Conservation (phyloP, 92 coral and sea anemone species). For the Umimayanthus kanabou region DNA sequence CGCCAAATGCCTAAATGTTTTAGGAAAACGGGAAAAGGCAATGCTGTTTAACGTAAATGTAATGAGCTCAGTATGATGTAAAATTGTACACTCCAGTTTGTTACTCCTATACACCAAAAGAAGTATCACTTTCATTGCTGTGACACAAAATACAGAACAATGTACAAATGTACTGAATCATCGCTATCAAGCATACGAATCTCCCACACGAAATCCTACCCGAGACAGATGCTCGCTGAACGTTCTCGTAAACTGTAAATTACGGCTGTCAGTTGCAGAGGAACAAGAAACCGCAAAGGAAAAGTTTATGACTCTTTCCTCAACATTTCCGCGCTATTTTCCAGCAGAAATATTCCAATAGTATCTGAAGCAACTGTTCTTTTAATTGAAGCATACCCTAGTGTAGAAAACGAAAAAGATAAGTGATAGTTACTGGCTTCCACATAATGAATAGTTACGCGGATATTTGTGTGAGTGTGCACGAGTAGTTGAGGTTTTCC, state of each 20-base stretch:
- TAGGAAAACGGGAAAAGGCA: background rate
- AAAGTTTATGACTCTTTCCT: background rate
- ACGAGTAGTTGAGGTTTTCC: too few species aligned
- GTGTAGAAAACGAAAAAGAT: too few species aligned
- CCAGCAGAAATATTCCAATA: too few species aligned
- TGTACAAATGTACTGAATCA: background rate
- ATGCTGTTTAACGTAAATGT: background rate
- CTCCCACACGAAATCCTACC: conserved; percentile 4
- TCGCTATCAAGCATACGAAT: background rate
- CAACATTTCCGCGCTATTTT: too few species aligned
- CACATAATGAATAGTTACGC: too few species aligned
- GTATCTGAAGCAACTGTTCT: too few species aligned
- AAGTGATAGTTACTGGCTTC: too few species aligned
- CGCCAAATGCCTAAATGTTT: too few species aligned
- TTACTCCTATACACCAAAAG: background rate
- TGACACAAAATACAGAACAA: background rate
- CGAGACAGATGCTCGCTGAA: conserved; percentile 17
- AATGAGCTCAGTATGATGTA: background rate
- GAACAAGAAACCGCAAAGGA: conserved; percentile 15
- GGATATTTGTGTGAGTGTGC: too few species aligned
- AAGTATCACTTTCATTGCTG: conserved; percentile 4
- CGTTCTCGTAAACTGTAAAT: background rate
- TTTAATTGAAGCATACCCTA: too few species aligned
- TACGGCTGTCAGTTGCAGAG: background rate
- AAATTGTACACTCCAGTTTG: background rate